Evolutionary conservation across 2,888 invertebrate species (phyloP).

Genomic region (Nasonia oneida): DNA sequence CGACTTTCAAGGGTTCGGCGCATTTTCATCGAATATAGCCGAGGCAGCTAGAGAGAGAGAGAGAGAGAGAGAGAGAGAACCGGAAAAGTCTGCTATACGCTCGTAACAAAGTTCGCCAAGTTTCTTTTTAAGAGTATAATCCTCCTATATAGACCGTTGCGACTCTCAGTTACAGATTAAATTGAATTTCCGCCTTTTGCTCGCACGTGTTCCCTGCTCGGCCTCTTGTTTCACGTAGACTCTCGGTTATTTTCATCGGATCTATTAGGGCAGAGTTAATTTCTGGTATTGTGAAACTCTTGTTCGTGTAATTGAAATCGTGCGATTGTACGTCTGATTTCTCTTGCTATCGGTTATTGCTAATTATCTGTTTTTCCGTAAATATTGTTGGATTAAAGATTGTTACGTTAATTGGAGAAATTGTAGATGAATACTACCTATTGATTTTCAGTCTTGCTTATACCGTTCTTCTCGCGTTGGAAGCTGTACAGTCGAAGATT

Average conservation of each 20-base stretch:
- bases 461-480: no score
- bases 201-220: background rate
- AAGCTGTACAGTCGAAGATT: background rate
- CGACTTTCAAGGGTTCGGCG: background rate
- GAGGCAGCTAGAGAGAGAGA: background rate
- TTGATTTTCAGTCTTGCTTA: no score
- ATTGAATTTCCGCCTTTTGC: slow-evolving; percentile 17
- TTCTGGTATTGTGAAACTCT: slow-evolving; percentile 5
- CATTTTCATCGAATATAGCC: background rate
- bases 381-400: no score
- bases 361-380: background rate
- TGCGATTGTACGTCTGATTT: background rate
- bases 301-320: background rate
- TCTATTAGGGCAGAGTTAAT: background rate
- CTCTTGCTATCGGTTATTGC: background rate
- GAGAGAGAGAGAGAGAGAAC: background rate
- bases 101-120: background rate
- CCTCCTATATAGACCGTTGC: background rate
- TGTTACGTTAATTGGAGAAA: no score
- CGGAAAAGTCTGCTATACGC: background rate
- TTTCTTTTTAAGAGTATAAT: slow-evolving; percentile 1
- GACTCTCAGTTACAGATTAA: background rate
- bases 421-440: no score
- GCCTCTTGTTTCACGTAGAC: background rate
- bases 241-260: background rate